Conservation (phyloP, 2,797 vertebrate species). For the Phrynocephalus guinanensis region DNA sequence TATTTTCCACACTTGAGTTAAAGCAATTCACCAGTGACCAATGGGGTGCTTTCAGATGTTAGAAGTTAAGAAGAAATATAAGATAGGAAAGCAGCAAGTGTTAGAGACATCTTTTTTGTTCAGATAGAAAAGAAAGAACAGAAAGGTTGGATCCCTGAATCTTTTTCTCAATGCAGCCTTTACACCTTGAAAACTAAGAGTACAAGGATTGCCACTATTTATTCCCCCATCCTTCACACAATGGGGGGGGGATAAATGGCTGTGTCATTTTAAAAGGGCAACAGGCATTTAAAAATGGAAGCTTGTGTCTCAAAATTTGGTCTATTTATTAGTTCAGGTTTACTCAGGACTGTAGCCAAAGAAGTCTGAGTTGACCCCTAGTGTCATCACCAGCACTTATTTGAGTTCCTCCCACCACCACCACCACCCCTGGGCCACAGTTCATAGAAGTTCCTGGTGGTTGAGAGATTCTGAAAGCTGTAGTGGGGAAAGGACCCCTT, state of each 20-base stretch:
- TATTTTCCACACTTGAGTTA: background rate
- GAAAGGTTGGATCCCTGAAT: background rate
- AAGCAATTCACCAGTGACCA: background rate
- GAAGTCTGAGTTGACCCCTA: background rate
- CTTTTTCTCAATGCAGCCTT: background rate
- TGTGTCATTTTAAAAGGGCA: background rate
- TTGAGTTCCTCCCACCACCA: background rate
- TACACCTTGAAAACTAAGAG: background rate
- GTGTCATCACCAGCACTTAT: background rate
- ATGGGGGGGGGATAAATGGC: too few relatives aligned
- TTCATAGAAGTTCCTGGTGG: too few relatives aligned
- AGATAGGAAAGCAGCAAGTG: background rate
- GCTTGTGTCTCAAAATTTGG: background rate
- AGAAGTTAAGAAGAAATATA: background rate
- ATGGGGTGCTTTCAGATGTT: background rate
- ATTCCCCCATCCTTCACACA: background rate
- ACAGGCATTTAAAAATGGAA: background rate
- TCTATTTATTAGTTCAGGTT: slow-evolving; percentile 7
- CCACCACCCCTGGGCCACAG: too few relatives aligned
- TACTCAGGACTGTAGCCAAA: background rate
- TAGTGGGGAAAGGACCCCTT: too few relatives aligned
- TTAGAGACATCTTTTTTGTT: background rate
- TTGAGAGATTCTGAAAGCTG: too few relatives aligned
- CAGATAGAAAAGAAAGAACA: background rate
- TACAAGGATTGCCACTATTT: background rate